A percentile compares a stretch with the other conserved stretches of the same genome.
phyloP scores from a whole-genome alignment of 2,888 invertebrate species.

The Yponomeuta sedellus region DNA sequence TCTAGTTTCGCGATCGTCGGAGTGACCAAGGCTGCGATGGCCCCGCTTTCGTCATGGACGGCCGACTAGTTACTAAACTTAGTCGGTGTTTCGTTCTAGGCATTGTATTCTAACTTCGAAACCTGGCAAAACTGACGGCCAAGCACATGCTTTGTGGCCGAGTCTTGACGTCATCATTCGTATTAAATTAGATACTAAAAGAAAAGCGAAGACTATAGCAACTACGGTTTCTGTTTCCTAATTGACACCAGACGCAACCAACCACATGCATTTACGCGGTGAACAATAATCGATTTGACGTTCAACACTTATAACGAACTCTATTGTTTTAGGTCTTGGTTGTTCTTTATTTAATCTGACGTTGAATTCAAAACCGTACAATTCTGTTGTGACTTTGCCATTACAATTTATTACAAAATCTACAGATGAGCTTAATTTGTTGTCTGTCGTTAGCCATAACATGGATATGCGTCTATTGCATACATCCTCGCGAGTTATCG shows the following conservation, averaged over 20 bases:
- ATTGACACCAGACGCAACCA: background rate
- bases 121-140: too few relatives aligned
- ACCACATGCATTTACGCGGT: background rate
- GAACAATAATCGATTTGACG: background rate
- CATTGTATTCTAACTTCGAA: background rate
- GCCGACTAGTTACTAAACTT: constrained; percentile 20
- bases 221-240: background rate
- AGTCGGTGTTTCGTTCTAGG: constrained; percentile 14
- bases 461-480: background rate
- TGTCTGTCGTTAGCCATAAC: background rate
- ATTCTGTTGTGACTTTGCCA: background rate
- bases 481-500: constrained; percentile 1
- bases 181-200: background rate
- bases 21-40: constrained; percentile 44
- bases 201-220: background rate
- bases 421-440: too few relatives aligned
- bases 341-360: background rate
- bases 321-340: constrained; percentile 5
- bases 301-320: constrained; percentile 8
- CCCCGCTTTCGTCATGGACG: constrained; percentile 44
- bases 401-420: background rate
- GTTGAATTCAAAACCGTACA: background rate
- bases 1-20: constrained; percentile 34
- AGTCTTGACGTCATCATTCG: too few relatives aligned
- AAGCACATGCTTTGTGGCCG: too few relatives aligned